Evolutionary conservation across 1,140 invertebrate genomes (phyloP), one percentile per base, ranked within the genome.

Genomic region (Heliconius congener): DNA sequence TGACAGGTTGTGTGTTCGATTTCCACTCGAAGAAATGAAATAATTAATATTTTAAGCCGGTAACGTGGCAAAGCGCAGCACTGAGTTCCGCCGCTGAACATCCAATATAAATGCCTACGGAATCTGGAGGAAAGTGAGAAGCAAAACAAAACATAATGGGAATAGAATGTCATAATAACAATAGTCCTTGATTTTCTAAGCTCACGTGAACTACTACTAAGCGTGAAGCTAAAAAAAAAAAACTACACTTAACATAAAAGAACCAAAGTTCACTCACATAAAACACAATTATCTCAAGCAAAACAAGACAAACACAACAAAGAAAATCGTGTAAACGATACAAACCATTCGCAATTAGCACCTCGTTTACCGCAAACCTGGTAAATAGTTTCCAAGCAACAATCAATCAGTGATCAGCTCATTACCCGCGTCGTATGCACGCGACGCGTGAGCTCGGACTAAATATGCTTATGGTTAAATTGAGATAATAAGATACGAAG

Each of bases 361-460:
- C 23, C 60, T 66, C 60, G 23, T 66, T 66, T 66, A 66, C 60
- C 60, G 60, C 60, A 66, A 16, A 66, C 27, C 23, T 30, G 60
- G 23, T 66, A 66, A 66, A 66, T 66, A 66, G 60, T 66, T 66
- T 16, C 23, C 4, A 66, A 23, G 57, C 57, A 66, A 66, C 60
- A 30, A 66, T 66, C 60, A 66, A 66, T 66, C 60, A 66, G 60
- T 30, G 23, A 66, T 66, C 60, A 23, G 60, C 60, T 66, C 60
- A 66, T 66, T 66, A 66, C 60, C 11, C 27, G 60, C 60, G 60
- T 66, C 23, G 60, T 27, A 27, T 66, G 60, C 60, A 66, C 23
- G 23, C 60, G 6, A 30, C 11, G 55, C 19, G n/a, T 57, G 60
- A 66, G 23, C 60, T 4, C 9, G 23, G 11, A 27, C 11, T 30